Conservation (phyloP, 2,888 invertebrate genomes). For the Tenthredo scrophulariae region DNA sequence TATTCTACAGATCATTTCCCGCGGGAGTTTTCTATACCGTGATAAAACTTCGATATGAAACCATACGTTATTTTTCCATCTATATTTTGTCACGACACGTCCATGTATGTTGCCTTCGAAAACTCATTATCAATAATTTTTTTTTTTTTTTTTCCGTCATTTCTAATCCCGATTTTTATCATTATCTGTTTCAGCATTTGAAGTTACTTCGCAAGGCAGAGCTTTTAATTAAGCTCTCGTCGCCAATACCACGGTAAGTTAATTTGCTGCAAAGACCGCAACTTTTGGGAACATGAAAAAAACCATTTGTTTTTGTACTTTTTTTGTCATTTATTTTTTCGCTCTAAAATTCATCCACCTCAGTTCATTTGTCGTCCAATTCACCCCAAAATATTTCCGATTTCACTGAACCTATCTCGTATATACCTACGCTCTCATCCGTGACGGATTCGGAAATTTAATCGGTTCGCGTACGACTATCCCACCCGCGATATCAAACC, state of each 20-base stretch:
- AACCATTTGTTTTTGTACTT: not conserved
- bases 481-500: constrained; percentile 21
- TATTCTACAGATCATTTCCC: not conserved
- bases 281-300: not conserved
- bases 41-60: not conserved
- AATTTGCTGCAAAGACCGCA: not conserved
- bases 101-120: too few species aligned
- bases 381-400: not conserved
- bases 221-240: constrained; percentile 53
- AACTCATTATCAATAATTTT: not conserved
- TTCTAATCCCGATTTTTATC: not conserved
- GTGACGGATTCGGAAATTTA: not conserved
- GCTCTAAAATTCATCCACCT: not conserved
- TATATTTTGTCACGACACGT: not conserved
- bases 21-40: not conserved
- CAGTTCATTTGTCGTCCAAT: not conserved
- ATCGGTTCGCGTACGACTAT: constrained; percentile 27
- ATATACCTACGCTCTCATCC: not conserved
- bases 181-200: constrained; percentile 41
- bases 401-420: not conserved
- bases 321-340: not conserved
- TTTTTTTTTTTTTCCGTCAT: not conserved
- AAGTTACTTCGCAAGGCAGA: constrained; percentile 47
- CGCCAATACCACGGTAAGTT: constrained; percentile 49
- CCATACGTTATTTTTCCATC: not conserved